Evolutionary conservation across 2,113 vertebrate species (phyloP), one percentile per base, ranked within the genome.

Genomic region (Heloderma charlesbogerti): DNA sequence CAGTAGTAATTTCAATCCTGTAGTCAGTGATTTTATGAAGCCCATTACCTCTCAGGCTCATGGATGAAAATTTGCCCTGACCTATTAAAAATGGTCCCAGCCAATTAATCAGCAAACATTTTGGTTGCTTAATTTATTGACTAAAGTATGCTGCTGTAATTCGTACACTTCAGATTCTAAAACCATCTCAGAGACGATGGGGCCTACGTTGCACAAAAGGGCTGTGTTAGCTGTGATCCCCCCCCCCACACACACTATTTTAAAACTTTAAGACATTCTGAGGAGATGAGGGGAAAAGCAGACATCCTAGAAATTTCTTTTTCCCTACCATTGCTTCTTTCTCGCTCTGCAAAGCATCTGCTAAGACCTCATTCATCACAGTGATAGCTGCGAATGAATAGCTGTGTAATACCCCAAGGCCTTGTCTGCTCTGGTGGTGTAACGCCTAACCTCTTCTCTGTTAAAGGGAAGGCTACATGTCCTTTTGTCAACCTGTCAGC

Each of bases 401-500:
- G 95, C 96, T 94, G 93, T 95, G 96, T 96, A 98, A 98, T 98
- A 95, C 98, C 96, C 92, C 86, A 91, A 97, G 97, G 97, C 95
- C 90, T 95, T 96, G 93, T 97, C 93, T 90, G 66, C 92, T 95
- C 93, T 86, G 93, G 93, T 93, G 80, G 48, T 91, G 69, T 82
- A 94, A 95, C 72, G 92, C 93, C 97, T 96, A 93, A 96, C 96
- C 97, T 96, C 95, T 95, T 92, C 92, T 94, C 95, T 92, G 81
- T 78, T 85, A 95, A 96, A 97, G 97, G 95, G 98, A 98, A 98
- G 96, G 96, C 97, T 98, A 95, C 97, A 95, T 97, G 97, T 95
- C 96, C 96, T 96, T 97, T 93, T 95, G 98, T 98, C 97, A 98
- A 97, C 96, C 97, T 98, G 98, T 98, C 98, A 98, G 97, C 98